Evolutionary conservation across 2,113 vertebrate genomes (phyloP).

Genomic region (Rafetus swinhoei): DNA sequence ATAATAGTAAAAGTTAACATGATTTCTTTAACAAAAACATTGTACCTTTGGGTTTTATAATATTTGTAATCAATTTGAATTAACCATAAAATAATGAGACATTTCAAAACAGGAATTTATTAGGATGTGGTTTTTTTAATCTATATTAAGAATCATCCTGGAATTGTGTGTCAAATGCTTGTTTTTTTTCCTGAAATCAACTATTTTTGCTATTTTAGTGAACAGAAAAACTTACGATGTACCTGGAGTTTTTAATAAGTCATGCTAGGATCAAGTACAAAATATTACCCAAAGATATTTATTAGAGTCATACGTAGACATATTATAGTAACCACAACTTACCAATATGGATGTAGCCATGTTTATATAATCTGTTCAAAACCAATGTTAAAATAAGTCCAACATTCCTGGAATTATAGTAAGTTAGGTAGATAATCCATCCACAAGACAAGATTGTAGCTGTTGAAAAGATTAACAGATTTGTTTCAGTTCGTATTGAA

Average conservation of each 20-base stretch:
- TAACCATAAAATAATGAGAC: not conserved
- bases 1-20: not conserved
- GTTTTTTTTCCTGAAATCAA: not conserved
- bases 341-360: slow-evolving; percentile 99
- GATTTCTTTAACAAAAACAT: not conserved
- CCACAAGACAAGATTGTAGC: slow-evolving; percentile 99
- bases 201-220: not conserved
- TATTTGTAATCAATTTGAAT: not conserved
- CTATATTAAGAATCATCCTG: not conserved
- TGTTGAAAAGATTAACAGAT: slow-evolving; percentile 76
- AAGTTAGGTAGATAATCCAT: slow-evolving; percentile 99
- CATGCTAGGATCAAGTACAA: not conserved
- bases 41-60: not conserved
- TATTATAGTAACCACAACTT: slow-evolving; percentile 61
- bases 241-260: not conserved
- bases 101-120: not conserved
- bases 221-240: not conserved
- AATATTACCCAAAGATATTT: not conserved
- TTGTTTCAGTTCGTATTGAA: slow-evolving; percentile 24
- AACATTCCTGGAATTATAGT: slow-evolving; percentile 98
- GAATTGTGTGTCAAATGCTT: not conserved
- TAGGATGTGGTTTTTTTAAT: not conserved
- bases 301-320: not conserved
- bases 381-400: slow-evolving; percentile 96
- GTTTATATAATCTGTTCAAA: slow-evolving; percentile 95